These are phyloP conservation scores for Cryptocephalus primarius DNA, from an alignment of 2,888 invertebrate genomes.

Conservation along the genomic window DNA sequence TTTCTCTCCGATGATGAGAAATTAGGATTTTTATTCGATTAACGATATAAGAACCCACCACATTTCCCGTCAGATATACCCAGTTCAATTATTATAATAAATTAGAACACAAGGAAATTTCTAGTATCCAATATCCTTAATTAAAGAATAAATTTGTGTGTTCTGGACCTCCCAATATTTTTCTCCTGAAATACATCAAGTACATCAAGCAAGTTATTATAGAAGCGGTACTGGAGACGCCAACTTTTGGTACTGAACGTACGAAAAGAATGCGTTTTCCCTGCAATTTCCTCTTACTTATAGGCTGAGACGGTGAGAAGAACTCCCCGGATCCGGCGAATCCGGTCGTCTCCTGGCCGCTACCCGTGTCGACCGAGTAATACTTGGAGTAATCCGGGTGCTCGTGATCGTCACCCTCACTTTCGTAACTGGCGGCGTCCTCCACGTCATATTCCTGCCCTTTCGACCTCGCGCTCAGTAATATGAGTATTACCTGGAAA, in stretches of 20 bases:
- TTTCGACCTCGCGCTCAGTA: slow-evolving; percentile 2
- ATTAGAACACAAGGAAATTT: too few relatives aligned
- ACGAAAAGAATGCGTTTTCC: slow-evolving; percentile 1
- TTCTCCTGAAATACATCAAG: too few relatives aligned
- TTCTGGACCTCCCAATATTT: too few relatives aligned
- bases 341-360: background rate
- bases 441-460: slow-evolving; percentile 22
- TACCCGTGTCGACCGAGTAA: slow-evolving; percentile 18
- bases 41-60: too few relatives aligned
- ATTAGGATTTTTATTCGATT: too few relatives aligned
- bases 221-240: too few relatives aligned
- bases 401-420: slow-evolving; percentile 16
- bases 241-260: background rate
- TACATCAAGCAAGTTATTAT: too few relatives aligned
- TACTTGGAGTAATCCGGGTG: slow-evolving; percentile 33
- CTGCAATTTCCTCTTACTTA: slow-evolving; percentile 11
- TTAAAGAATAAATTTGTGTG: too few relatives aligned
- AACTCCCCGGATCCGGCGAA: slow-evolving; percentile 25
- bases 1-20: too few relatives aligned
- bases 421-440: slow-evolving; percentile 10
- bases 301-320: slow-evolving; percentile 25
- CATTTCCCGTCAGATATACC: too few relatives aligned
- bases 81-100: too few relatives aligned
- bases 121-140: too few relatives aligned
- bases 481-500: slow-evolving; percentile 6